A percentile compares a stretch with the other conserved stretches of the same genome.
Conservation (phyloP, 2,888 invertebrate genomes). For the Meta bourneti region DNA sequence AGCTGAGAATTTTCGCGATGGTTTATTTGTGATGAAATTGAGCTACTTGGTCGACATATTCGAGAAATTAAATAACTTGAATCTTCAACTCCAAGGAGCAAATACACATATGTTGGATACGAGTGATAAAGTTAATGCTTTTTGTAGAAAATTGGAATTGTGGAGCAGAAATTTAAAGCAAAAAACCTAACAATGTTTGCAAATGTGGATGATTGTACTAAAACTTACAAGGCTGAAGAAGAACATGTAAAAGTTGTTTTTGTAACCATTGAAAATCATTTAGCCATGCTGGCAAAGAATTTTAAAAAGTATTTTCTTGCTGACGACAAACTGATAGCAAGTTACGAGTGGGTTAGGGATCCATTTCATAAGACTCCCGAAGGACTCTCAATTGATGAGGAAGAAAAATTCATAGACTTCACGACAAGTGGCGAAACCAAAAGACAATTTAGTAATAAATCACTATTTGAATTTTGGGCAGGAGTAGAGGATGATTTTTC, state of each 20-base stretch:
- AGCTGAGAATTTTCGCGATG: slow-evolving; percentile 34
- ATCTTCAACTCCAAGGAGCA: slow-evolving; percentile 47
- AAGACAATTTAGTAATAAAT: too few species aligned
- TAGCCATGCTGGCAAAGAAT: too few species aligned
- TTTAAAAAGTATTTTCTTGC: slow-evolving; percentile 47
- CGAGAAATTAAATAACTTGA: slow-evolving; percentile 59
- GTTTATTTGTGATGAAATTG: slow-evolving; percentile 48
- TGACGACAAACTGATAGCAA: slow-evolving; percentile 61
- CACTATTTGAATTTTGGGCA: too few species aligned
- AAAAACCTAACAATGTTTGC: slow-evolving; percentile 1
- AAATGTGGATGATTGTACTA: too few species aligned
- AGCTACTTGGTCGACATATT: slow-evolving; percentile 50
- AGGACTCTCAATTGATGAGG: slow-evolving; percentile 25
- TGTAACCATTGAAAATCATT: too few species aligned
- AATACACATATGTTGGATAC: not conserved
- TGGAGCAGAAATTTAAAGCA: slow-evolving; percentile 64
- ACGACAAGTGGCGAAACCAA: too few species aligned
- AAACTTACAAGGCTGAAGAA: too few species aligned
- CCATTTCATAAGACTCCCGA: slow-evolving; percentile 50
- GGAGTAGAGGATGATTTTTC: too few species aligned
- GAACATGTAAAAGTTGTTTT: too few species aligned
- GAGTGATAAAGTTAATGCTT: slow-evolving; percentile 46
- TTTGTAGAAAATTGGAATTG: slow-evolving; percentile 62
- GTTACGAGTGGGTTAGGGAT: slow-evolving; percentile 69
- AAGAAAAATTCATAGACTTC: too few species aligned